phyloP scores from a whole-genome alignment of 2,113 vertebrate genomes.

The Engystomops pustulosus region DNA sequence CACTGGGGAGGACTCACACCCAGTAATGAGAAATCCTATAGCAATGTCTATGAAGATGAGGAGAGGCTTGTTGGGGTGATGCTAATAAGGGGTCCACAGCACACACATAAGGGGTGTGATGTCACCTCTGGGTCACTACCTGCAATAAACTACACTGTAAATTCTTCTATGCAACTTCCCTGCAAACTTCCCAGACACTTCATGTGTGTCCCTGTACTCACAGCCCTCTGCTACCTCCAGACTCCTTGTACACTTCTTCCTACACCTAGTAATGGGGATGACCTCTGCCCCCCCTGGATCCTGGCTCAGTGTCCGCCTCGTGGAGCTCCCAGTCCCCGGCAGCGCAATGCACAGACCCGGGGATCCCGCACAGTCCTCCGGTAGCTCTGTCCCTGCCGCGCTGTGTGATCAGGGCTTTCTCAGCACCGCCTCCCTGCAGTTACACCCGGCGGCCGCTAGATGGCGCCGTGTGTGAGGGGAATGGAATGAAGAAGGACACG shows the following conservation, averaged over 20 bases:
- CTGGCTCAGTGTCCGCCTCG: neutral
- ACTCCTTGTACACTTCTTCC: neutral
- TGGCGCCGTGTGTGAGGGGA: neutral
- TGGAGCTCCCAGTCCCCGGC: neutral
- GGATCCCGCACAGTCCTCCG: neutral
- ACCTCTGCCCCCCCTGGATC: no score
- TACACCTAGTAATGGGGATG: no score
- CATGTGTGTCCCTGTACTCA: neutral
- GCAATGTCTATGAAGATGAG: no score
- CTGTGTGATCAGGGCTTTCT: neutral
- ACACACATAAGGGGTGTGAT: no score
- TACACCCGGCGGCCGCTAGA: neutral
- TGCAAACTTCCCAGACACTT: neutral
- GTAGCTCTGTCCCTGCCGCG: conserved; percentile 20
- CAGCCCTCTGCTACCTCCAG: neutral
- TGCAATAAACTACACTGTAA: neutral
- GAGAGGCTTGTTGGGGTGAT: no score
- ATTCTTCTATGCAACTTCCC: neutral
- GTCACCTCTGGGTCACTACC: no score
- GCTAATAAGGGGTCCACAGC: no score
- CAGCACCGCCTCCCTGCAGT: conserved; percentile 42
- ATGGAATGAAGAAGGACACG: neutral
- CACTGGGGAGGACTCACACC: no score
- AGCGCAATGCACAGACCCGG: neutral
- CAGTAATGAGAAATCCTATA: neutral